Percentiles rank a stretch among this genome's conserved stretches.
These are phyloP conservation scores for Brachyistius frenatus DNA, from an alignment of 2,113 vertebrate species.

Conservation along the genomic window DNA sequence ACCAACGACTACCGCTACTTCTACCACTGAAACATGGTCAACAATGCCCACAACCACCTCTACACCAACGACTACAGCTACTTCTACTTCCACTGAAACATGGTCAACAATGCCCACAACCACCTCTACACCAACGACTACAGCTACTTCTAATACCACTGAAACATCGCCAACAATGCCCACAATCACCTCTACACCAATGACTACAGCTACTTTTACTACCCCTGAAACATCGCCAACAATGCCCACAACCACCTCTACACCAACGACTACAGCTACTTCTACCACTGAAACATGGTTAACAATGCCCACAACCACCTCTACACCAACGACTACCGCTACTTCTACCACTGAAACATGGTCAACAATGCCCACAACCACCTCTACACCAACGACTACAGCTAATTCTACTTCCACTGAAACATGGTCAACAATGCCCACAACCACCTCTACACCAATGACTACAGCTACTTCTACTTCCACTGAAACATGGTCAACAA, in stretches of 20 bases:
- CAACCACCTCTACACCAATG: background rate
- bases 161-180: background rate
- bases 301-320: background rate
- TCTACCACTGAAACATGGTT: background rate
- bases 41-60: background rate
- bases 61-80: background rate
- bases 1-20: background rate
- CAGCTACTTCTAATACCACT: background rate
- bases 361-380: background rate
- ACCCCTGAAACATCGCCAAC: background rate
- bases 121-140: too few species aligned
- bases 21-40: background rate
- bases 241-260: too few species aligned
- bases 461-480: background rate
- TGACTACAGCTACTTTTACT: background rate
- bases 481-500: background rate
- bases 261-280: background rate
- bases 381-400: background rate
- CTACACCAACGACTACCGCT: background rate
- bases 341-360: background rate
- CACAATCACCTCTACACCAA: background rate
- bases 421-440: background rate
- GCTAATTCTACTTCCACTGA: background rate
- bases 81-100: too few species aligned
- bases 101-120: too few species aligned